Evolutionary conservation across 2,888 invertebrate genomes (phyloP).

Genomic region (Rhingia rostrata): DNA sequence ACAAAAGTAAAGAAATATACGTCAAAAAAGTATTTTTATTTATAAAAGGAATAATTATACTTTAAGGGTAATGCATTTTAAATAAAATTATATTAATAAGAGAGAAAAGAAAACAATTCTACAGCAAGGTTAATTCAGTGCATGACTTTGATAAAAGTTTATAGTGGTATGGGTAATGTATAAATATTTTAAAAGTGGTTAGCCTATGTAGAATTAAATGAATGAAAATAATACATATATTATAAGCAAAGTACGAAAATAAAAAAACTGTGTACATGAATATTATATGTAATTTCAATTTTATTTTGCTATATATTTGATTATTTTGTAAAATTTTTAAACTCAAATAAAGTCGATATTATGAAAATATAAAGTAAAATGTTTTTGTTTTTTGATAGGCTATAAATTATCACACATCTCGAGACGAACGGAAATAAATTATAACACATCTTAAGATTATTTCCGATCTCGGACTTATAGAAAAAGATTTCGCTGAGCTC

Average conservation of each 20-base stretch:
- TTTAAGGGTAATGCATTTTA: not conserved
- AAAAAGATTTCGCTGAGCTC: no score
- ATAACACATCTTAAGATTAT: no score
- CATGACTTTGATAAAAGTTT: slow-evolving; percentile 7
- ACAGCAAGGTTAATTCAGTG: slow-evolving; percentile 35
- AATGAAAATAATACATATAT: slow-evolving; percentile 15
- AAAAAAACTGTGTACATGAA: slow-evolving; percentile 70
- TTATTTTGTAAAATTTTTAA: slow-evolving; percentile 74
- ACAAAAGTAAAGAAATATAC: slow-evolving; percentile 28
- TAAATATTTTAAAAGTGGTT: slow-evolving; percentile 46
- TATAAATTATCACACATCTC: no score
- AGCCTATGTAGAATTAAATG: slow-evolving; percentile 41
- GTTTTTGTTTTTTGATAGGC: not conserved
- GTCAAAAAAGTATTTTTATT: slow-evolving; percentile 25
- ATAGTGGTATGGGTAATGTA: slow-evolving; percentile 39
- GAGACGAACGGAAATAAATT: no score
- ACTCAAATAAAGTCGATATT: slow-evolving; percentile 71
- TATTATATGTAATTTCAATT: slow-evolving; percentile 69
- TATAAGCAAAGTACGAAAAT: slow-evolving; percentile 39
- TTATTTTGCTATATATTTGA: slow-evolving; percentile 72
- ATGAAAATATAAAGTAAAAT: slow-evolving; percentile 42
- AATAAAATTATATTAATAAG: slow-evolving; percentile 16
- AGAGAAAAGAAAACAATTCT: slow-evolving; percentile 45
- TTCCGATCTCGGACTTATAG: no score
- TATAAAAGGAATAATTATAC: slow-evolving; percentile 22